Conservation (phyloP, 2,797 vertebrate species). For the Lepilemur septentrionalis region DNA sequence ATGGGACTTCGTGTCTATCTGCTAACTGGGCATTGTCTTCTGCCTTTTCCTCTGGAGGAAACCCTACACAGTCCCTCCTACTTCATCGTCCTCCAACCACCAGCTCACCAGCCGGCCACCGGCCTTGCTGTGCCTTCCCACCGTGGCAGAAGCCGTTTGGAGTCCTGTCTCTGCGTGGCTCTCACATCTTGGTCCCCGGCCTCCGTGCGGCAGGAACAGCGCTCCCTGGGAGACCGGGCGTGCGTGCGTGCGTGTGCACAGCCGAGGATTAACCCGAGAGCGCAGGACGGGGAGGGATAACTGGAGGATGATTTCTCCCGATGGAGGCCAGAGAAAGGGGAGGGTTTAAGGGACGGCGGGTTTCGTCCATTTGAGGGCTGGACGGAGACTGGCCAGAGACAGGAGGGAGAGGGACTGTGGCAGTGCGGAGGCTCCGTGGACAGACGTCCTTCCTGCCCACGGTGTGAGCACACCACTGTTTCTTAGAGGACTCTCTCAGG, state of each 20-base stretch:
- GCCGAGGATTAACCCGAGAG: neutral
- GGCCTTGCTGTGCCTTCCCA: neutral
- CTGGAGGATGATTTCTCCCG: neutral
- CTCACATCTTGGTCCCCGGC: neutral
- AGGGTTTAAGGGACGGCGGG: neutral
- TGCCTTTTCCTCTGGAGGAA: neutral
- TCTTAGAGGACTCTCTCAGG: neutral
- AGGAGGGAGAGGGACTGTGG: neutral
- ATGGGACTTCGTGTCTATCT: neutral
- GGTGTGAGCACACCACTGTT: neutral
- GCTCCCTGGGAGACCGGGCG: rapidly evolving
- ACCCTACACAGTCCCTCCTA: rapidly evolving
- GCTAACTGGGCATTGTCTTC: neutral
- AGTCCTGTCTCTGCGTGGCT: neutral
- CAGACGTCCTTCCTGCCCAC: neutral
- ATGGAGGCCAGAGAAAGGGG: neutral
- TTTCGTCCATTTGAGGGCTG: neutral
- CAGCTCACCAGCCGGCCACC: neutral
- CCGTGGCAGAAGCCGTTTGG: neutral
- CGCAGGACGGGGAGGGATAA: neutral
- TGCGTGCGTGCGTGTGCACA: rapidly evolving
- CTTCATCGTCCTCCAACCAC: neutral
- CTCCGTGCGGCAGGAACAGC: rapidly evolving
- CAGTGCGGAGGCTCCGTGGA: neutral
- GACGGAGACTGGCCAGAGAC: neutral